Evolutionary conservation across 1,140 invertebrate species (phyloP), one percentile per base, ranked within the genome.

Genomic region (Carcinoscorpius rotundicauda): DNA sequence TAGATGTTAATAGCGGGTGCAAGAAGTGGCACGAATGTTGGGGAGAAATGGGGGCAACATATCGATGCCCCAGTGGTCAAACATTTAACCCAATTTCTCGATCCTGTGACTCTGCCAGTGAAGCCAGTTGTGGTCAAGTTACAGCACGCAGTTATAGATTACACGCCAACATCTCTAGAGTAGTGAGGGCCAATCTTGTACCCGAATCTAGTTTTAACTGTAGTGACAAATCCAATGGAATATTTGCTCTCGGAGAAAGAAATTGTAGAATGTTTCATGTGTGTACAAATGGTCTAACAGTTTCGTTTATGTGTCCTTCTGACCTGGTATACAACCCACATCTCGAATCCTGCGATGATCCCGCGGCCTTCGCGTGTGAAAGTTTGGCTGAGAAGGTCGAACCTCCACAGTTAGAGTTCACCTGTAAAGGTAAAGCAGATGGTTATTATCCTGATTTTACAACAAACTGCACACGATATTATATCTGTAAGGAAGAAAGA

Each of bases 1-100:
- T 63, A 5, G 58, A 49, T 9, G 29, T 29, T 29, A 29, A 29
- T 0, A 10, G 5, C 4, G 62, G 58, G 3, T 68, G 66, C 29
- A 49, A 60, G 0, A 9, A 60, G 29, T 68, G 64, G 61, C 66
- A 68, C 58, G 66, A 68, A 65, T 68, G 66, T 52, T 50, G 64
- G 49, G 62, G 63, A 29, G 66, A 64, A 3, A 52, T 63, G 3
- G 66, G 66, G 0, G 62, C 63, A 52, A 65, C 64, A n/a, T 64
- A 64, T 60, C 53, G 59, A 6, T 68, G 66, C 9, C 66, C 66
- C 0, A 5, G 8, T 51, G 64, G 63, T 29, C 29, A 29, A 29
- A 29, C 29, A 29, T 29, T 29, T 29, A 29, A 29, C 29, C 29
- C 29, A 29, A 29, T 29, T 29, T 29, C 29, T 29, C 29, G 29